Evolutionary conservation across 2,888 invertebrate species (phyloP).

Genomic region (Acronicta aceris): DNA sequence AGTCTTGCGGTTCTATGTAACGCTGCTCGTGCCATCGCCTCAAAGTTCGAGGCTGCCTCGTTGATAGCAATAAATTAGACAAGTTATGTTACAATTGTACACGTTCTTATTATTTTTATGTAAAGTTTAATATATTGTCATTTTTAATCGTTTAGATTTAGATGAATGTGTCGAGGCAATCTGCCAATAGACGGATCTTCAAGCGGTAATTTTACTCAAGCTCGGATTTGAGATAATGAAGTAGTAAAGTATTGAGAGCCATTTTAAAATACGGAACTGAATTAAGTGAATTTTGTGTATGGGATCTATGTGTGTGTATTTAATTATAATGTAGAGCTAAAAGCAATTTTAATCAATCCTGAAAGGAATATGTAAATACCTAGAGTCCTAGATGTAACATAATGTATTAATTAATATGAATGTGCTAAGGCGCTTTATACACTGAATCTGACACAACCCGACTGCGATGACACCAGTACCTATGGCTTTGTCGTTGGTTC

Average conservation of each 20-base stretch:
- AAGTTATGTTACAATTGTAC: conserved; percentile 2
- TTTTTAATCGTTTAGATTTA: not conserved
- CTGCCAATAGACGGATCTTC: not conserved
- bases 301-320: conserved; percentile 41
- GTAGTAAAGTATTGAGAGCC: not conserved
- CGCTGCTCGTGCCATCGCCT: conserved; percentile 28
- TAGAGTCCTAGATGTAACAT: not conserved
- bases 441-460: too few relatives aligned
- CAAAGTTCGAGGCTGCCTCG: conserved; percentile 15
- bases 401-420: conserved; percentile 2
- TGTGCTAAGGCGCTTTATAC: conserved; percentile 3
- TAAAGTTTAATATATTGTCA: conserved; percentile 11
- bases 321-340: conserved; percentile 30
- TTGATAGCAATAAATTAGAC: conserved; percentile 34
- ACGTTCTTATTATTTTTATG: not conserved
- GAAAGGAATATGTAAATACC: conserved; percentile 23
- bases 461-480: too few relatives aligned
- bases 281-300: conserved; percentile 19
- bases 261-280: not conserved
- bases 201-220: not conserved
- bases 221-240: not conserved
- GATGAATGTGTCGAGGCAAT: conserved; percentile 6
- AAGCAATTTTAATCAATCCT: conserved; percentile 33
- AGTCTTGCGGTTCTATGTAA: not conserved
- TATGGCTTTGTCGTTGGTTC: too few relatives aligned